Percentiles rank a stretch among this genome's conserved stretches.
phyloP scores from a whole-genome alignment of 2,888 invertebrate species.

The Diaprepes abbreviatus region DNA sequence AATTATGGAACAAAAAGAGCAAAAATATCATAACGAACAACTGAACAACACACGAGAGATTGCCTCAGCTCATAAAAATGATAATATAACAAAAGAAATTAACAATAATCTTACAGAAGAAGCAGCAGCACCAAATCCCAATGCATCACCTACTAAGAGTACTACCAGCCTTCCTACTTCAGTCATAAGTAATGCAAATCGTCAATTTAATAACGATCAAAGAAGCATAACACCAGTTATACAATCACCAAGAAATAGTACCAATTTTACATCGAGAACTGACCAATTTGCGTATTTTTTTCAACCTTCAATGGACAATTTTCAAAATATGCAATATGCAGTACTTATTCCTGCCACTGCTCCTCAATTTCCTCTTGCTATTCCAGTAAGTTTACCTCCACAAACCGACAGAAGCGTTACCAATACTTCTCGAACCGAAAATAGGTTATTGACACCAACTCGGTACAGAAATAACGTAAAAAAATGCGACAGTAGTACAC shows the following conservation, averaged over 20 bases:
- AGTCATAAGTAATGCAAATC: conserved; percentile 5
- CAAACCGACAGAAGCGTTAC: conserved; percentile 50
- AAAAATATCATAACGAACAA: conserved; percentile 37
- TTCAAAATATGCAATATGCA: conserved; percentile 73
- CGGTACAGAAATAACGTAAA: conserved; percentile 69
- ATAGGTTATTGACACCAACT: conserved; percentile 73
- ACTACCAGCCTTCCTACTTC: conserved; percentile 29
- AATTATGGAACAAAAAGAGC: conserved; percentile 25
- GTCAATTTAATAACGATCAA: not conserved
- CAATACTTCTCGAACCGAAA: conserved; percentile 65
- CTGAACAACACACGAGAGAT: conserved; percentile 51
- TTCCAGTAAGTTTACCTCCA: conserved; percentile 57
- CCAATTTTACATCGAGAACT: conserved; percentile 50
- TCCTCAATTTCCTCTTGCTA: conserved; percentile 59
- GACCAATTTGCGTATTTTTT: conserved; percentile 66
- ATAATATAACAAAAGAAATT: conserved; percentile 52
- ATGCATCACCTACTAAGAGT: conserved; percentile 29
- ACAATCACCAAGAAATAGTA: conserved; percentile 42
- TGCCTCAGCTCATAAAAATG: conserved; percentile 25
- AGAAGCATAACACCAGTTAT: conserved; percentile 45
- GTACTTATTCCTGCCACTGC: conserved; percentile 70
- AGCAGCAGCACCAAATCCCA: not conserved
- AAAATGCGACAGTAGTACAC: conserved; percentile 77
- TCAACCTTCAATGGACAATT: conserved; percentile 64
- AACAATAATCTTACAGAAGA: conserved; percentile 50